Percentiles rank a stretch among this genome's conserved stretches.
These are phyloP conservation scores for Hafferia zeledoni DNA, from an alignment of 2,797 vertebrate species.

Conservation along the genomic window DNA sequence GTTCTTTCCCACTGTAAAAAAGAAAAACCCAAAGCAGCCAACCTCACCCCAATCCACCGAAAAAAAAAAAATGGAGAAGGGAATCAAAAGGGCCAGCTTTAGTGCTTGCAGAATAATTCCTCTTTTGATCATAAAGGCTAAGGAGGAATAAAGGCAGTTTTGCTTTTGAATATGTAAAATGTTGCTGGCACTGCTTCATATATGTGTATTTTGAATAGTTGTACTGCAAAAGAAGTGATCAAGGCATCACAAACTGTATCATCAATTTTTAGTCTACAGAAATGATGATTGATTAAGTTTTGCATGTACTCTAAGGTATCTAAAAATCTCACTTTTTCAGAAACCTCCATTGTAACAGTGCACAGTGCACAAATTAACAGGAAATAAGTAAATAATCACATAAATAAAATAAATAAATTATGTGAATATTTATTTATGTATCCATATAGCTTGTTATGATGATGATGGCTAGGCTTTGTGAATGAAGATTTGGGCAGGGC, in stretches of 20 bases:
- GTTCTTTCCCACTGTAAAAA: background rate
- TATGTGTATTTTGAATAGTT: background rate
- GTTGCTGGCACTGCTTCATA: background rate
- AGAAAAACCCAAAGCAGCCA: accelerated
- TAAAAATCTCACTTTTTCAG: background rate
- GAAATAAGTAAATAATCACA: background rate
- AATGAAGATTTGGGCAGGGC: too few species aligned
- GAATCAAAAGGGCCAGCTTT: background rate
- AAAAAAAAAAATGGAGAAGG: background rate
- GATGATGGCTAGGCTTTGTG: too few species aligned
- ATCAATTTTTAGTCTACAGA: background rate
- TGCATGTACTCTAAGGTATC: background rate
- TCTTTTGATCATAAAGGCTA: background rate
- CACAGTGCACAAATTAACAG: background rate
- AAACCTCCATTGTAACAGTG: background rate
- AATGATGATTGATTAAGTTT: background rate
- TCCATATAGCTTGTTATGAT: background rate
- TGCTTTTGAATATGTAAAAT: background rate
- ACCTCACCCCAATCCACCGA: accelerated
- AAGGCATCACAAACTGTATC: background rate
- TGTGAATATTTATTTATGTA: background rate
- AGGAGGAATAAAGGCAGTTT: background rate
- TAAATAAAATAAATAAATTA: background rate
- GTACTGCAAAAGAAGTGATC: background rate
- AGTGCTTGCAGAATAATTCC: background rate